These are phyloP conservation scores for Drosophila emarginata DNA, from an alignment of 2,888 invertebrate species.

Conservation along the genomic window DNA sequence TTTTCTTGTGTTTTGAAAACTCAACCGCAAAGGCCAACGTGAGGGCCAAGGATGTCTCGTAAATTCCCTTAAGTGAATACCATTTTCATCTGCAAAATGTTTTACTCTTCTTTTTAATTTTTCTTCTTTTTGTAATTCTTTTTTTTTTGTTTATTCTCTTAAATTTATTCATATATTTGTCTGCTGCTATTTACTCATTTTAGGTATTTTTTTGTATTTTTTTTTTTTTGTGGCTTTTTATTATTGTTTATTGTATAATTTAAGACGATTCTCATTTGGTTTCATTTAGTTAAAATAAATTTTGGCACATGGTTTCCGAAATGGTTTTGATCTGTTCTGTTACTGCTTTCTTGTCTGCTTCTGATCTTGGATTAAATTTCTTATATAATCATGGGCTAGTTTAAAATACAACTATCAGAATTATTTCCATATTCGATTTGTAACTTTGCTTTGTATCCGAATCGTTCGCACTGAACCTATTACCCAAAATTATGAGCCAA, in stretches of 20 bases:
- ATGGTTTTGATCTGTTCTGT: constrained; percentile 51
- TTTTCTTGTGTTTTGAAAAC: constrained; percentile 35
- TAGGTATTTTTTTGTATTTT: not conserved
- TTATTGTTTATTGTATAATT: constrained; percentile 53
- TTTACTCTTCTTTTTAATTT: constrained; percentile 28
- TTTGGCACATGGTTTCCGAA: constrained; percentile 82
- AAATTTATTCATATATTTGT: constrained; percentile 37
- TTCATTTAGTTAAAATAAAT: constrained; percentile 63
- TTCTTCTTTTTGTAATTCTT: constrained; percentile 33
- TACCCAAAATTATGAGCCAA: no score
- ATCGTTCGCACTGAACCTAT: constrained; percentile 20
- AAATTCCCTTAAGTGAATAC: constrained; percentile 41
- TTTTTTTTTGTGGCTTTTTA: constrained; percentile 26
- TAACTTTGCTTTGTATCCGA: constrained; percentile 25
- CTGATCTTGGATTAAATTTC: constrained; percentile 37
- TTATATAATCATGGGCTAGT: constrained; percentile 60
- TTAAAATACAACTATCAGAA: constrained; percentile 66
- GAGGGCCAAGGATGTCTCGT: constrained; percentile 18
- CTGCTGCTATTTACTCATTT: constrained; percentile 35
- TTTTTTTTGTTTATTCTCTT: constrained; percentile 26
- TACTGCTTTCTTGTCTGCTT: constrained; percentile 15
- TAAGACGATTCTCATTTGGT: constrained; percentile 51
- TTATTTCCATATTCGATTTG: not conserved
- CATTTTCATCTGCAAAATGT: constrained; percentile 39
- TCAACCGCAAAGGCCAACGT: constrained; percentile 23